phyloP scores from a whole-genome alignment of 1,140 invertebrate species.

The Drosophila albomicans region DNA sequence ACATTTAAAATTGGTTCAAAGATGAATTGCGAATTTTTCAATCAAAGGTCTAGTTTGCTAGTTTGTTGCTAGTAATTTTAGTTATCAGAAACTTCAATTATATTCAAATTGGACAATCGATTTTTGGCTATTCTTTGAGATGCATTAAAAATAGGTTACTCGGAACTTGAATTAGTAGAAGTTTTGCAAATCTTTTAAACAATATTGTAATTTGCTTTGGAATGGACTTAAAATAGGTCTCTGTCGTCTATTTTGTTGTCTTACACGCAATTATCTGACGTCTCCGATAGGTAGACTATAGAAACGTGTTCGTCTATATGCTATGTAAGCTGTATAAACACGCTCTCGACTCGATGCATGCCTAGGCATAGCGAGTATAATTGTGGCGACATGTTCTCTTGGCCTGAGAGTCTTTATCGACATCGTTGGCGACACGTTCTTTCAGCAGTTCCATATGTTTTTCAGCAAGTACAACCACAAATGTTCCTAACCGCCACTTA shows the following conservation, averaged over 20 bases:
- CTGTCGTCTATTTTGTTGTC: neutral
- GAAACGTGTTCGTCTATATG: slow-evolving; percentile 8
- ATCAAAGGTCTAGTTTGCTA: too few species aligned
- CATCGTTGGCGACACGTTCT: slow-evolving; percentile 31
- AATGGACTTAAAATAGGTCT: too few species aligned
- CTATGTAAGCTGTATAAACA: neutral
- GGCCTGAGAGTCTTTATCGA: slow-evolving; percentile 18
- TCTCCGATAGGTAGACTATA: neutral
- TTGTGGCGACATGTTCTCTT: slow-evolving; percentile 22
- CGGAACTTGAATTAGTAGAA: too few species aligned
- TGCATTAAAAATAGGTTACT: too few species aligned
- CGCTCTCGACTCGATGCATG: neutral
- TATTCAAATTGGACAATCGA: too few species aligned
- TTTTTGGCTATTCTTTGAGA: too few species aligned
- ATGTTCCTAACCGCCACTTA: slow-evolving; percentile 40
- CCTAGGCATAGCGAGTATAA: neutral
- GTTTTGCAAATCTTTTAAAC: too few species aligned
- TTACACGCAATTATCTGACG: neutral
- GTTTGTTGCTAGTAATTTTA: too few species aligned
- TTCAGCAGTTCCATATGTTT: slow-evolving; percentile 28
- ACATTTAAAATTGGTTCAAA: too few species aligned
- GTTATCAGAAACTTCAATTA: too few species aligned
- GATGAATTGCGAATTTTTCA: too few species aligned
- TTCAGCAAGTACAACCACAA: slow-evolving; percentile 22
- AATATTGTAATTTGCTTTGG: too few species aligned